Evolutionary conservation across 2,888 invertebrate species (phyloP), one percentile per base, ranked within the genome.

Genomic region (Agrotis clavis): DNA sequence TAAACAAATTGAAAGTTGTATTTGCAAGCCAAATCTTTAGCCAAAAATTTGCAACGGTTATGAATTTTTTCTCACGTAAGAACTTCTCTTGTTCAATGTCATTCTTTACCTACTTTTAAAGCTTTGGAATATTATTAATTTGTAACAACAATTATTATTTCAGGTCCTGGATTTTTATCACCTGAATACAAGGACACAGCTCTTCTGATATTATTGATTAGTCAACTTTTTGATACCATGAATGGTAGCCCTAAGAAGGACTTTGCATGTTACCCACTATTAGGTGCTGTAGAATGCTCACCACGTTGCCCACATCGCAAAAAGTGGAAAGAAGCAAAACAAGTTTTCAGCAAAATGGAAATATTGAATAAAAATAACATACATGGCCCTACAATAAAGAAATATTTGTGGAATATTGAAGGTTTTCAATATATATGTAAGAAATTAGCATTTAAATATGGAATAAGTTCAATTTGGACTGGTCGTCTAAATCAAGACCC

Each of bases 181-280:
- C 25, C 41, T 19, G 66, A 63, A 66, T 45, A 25, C 64, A 66
- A n/a, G 4, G 25, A 66, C 16, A 45, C 45, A n/a, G 64, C 45
- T 45, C 25, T 21, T 25, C 64, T 45, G 45, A 66, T 66, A 64
- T n/a, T 45, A 4, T 45, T 67, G 35, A n/a, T 67, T 35, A 50
- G 25, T 73, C 0, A 62, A n/a, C 67, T 67, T 11, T 67, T 63
- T 66, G 66, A 66, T 19, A 61, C 45, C n/a, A 66, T 66, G 66
- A 66, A 66, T 61, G 66, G 61, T 13, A 66, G 61, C 61, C 25
- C n/a, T 16, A 45, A 16, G 16, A 7, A 7, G 1, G 19, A 66
- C 16, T 0, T 45, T 5, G 66, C 45, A 4, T 59, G 45, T 25
- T 45, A 61, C 60, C 66, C 66, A 66, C 45, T 61, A 21, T n/a